phyloP scores from a whole-genome alignment of 2,113 vertebrate species.

The Sylvilagus bachmani region DNA sequence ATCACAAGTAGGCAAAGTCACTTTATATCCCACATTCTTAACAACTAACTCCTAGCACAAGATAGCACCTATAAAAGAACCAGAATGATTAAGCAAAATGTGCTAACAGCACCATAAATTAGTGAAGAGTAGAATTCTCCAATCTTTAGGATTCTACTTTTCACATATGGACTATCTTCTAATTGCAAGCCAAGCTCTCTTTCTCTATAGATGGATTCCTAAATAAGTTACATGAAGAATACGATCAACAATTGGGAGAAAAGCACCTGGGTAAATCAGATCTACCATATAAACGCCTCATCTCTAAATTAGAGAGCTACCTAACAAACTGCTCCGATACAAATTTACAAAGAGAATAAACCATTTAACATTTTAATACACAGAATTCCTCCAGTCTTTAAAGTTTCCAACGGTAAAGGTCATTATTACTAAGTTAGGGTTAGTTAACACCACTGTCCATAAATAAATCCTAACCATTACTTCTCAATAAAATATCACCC shows the following conservation, averaged over 20 bases:
- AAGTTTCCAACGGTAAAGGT: not conserved
- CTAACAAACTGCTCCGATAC: not conserved
- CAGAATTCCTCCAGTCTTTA: not conserved
- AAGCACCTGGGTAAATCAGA: not conserved
- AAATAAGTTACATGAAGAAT: not conserved
- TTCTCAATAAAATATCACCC: conserved; percentile 24
- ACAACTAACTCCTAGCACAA: not conserved
- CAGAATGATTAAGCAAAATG: not conserved
- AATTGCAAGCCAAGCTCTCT: not conserved
- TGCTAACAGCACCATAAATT: not conserved
- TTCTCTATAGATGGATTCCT: not conserved
- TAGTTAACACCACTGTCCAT: not conserved
- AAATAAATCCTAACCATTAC: not conserved
- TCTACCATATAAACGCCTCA: not conserved
- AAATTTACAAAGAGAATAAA: conserved; percentile 29
- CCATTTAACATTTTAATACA: not conserved
- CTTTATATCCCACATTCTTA: not conserved
- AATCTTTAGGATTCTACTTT: not conserved
- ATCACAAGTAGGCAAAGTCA: rapidly evolving
- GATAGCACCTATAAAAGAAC: rapidly evolving
- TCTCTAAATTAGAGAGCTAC: not conserved
- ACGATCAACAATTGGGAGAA: not conserved
- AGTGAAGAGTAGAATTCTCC: not conserved
- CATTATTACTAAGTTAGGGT: not conserved
- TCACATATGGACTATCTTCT: no score